Base-by-base conservation (phyloP, 2,888 invertebrate genomes). In the Ichneumon xanthorius region DNA sequence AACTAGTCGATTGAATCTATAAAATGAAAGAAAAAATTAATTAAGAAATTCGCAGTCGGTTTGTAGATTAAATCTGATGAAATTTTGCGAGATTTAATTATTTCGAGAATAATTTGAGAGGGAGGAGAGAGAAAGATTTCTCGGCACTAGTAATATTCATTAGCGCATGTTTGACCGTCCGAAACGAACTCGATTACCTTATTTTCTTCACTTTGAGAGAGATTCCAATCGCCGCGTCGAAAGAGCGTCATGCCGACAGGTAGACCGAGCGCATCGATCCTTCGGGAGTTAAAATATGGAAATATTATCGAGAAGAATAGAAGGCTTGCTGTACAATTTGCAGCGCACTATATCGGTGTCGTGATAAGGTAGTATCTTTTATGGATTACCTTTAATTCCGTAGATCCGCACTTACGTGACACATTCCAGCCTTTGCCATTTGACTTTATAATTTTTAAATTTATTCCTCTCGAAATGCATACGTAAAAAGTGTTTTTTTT, bases 61-160 rank as follows among this genome's bases (percentile, higher is more conserved):
- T 40, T 11, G 14, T 45, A 4, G 14, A 16, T 45, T 0, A 4
- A 11, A 40, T 40, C 40, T 40, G 2, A 40, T 11, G 5, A 40
- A 3, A 11, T 11, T 40, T 2, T 63, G 16, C 33, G 26, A 33
- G 16, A 33, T 30, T 14, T 1, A 1, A 30, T 26, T 16, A 6
- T 40, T 63, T 33, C 30, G 79, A 85, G 87, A 78, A 85, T 90
- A 89, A 90, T 92, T 92, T 90, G 91, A 91, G 89, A 90, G 84
- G 89, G 89, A 90, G 89, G 89, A 89, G 89, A 89, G 4, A 4
- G 30, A 30, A 30, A 30, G 30, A 37, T 37, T 1, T 37, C 90
- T 89, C 89, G 89, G 90, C 91, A 91, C 30, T 91, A 88, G 92
- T 89, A 89, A 91, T 92, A 90, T 89, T 89, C 89, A 92, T 92